phyloP scores from a whole-genome alignment of 2,797 vertebrate genomes.

The Coracias cyanogaster region DNA sequence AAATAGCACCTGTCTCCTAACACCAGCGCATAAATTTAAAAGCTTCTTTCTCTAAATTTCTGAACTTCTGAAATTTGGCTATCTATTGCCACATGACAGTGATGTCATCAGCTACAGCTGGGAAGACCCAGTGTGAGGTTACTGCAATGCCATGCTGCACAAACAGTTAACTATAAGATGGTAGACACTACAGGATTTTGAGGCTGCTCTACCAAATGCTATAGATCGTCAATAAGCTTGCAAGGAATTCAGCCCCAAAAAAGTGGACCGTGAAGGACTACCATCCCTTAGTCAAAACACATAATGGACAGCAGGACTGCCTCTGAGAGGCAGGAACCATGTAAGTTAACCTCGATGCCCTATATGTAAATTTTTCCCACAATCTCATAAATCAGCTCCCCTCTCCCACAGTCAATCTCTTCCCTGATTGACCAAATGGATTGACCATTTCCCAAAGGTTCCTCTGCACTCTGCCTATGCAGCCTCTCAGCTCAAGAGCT shows the following conservation, averaged over 20 bases:
- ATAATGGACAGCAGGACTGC: background rate
- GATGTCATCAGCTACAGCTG: background rate
- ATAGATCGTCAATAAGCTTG: background rate
- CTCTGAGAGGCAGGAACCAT: background rate
- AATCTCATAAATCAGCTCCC: background rate
- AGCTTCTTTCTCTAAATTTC: background rate
- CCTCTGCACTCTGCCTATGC: background rate
- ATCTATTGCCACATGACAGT: background rate
- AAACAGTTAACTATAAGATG: background rate
- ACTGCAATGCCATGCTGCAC: background rate
- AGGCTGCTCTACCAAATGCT: background rate
- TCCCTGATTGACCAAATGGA: too few species aligned
- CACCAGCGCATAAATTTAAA: fast-evolving
- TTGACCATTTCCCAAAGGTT: background rate
- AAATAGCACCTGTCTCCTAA: background rate
- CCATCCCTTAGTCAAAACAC: background rate
- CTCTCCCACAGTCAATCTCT: background rate
- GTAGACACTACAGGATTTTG: background rate
- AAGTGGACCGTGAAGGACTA: background rate
- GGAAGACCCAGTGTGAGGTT: background rate
- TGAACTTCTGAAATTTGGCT: background rate
- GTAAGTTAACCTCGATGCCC: background rate
- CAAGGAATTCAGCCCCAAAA: background rate
- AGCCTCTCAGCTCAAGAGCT: background rate
- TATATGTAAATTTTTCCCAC: background rate